phyloP scores from a whole-genome alignment of 2,797 vertebrate genomes.

The Avahi laniger region DNA sequence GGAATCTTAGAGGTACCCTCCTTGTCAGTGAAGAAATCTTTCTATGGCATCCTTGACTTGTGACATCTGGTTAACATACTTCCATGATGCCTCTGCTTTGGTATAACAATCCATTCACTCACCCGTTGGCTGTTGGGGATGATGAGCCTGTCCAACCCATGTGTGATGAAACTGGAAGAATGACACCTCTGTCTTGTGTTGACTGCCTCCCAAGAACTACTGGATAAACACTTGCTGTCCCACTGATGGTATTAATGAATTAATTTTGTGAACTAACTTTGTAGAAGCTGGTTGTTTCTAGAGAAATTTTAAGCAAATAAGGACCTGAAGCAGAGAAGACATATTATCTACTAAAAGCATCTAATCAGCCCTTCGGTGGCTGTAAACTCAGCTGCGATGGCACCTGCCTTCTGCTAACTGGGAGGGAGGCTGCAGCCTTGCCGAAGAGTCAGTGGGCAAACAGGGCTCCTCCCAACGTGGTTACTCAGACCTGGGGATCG shows the following conservation, averaged over 20 bases:
- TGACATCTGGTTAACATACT: not conserved
- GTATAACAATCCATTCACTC: not conserved
- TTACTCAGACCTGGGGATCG: accelerated
- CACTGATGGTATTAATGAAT: not conserved
- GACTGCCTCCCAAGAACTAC: not conserved
- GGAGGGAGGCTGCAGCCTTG: not conserved
- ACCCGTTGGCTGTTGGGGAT: not conserved
- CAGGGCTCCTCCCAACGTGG: not conserved
- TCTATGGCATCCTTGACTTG: not conserved
- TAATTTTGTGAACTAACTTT: not conserved
- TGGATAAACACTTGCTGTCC: not conserved
- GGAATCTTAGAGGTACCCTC: not conserved
- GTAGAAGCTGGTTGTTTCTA: not conserved
- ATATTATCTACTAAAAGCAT: not conserved
- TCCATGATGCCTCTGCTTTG: not conserved
- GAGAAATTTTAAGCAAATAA: constrained; percentile 3
- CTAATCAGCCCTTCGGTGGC: not conserved
- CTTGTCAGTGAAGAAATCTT: not conserved
- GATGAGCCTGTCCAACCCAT: not conserved
- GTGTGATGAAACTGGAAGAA: not conserved
- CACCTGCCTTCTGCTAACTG: not conserved
- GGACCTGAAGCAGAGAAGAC: not conserved
- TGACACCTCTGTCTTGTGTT: not conserved
- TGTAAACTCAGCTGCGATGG: not conserved
- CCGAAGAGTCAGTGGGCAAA: not conserved